Base-by-base conservation (phyloP, 1,140 invertebrate species). In the Drosophila pallidifrons region DNA sequence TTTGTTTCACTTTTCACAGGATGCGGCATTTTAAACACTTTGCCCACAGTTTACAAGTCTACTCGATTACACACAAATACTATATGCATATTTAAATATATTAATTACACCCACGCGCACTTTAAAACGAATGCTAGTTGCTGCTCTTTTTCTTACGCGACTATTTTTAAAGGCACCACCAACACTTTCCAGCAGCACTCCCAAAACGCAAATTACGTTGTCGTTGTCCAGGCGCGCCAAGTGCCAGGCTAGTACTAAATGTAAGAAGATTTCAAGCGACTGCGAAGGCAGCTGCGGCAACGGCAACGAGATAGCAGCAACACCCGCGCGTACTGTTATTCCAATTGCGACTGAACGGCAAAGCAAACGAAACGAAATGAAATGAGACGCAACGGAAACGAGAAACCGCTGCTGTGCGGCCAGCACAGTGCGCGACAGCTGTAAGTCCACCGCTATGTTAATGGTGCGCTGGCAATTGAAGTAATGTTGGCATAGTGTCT, bases 1-100 rank as follows among this genome's bases (percentile, higher is more conserved):
- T 88, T 87, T 88, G 71, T 87, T 79, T 87, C 77, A 77, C 76
- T 77, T 75, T 67, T 74, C 60, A 79, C 73, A 87, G 83, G 83
- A 87, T 87, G 83, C 83, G 83, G 83, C 83, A 46, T 86, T 86
- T 86, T 55, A 61, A 63, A 71, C 41, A 49, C 45, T 49, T 47
- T 47, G 13, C 15, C 57, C 20, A 25, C 20, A 70, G 55, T 35
- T 16, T 28, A 25, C 20, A 25, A 35, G 38, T 16, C 8, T 61
- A 16, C 68, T 38, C 47, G n/a, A 55, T 8, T n/a, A 38, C 35
- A 38, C 10, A 38, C 35, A 2, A 2, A 10, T 32, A 32, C 35
- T 30, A 65, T 25, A 49, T 16, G 57, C 60, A 45, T 20, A 15
- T 43, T 71, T 13, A 47, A 35, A 41, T 55, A 32, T 61, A 13